A percentile compares a stretch with the other conserved stretches of the same genome.
These are phyloP conservation scores for Xestia c-nigrum DNA, from an alignment of 2,888 invertebrate species.

Conservation along the genomic window DNA sequence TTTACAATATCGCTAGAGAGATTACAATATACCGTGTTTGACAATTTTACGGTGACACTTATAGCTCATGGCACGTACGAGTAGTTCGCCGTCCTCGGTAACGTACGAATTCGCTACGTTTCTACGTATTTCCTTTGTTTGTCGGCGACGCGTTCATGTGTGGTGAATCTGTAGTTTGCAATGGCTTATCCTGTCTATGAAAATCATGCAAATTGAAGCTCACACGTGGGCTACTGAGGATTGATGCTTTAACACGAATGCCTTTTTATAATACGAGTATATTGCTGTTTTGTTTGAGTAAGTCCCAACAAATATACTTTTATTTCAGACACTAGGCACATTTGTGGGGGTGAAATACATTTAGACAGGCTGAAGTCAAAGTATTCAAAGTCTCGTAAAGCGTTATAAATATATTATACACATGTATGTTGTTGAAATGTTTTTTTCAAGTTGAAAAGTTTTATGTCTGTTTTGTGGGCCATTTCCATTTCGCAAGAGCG, in stretches of 20 bases:
- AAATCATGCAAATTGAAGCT: neutral
- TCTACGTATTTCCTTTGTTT: neutral
- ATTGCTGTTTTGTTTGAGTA: neutral
- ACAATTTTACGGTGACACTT: too few species aligned
- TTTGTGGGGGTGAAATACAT: neutral
- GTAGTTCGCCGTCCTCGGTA: neutral
- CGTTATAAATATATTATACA: neutral
- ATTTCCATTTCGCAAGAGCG: neutral
- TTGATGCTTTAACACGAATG: neutral
- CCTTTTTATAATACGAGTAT: neutral
- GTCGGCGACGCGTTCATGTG: neutral
- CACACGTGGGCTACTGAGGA: neutral
- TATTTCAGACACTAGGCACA: neutral
- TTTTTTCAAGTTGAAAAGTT: neutral
- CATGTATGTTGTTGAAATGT: neutral
- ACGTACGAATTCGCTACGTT: too few species aligned
- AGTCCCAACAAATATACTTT: neutral
- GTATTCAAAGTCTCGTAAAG: conserved; percentile 4
- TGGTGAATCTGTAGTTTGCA: too few species aligned
- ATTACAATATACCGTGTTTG: too few species aligned
- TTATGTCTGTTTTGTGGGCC: neutral
- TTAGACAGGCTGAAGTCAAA: neutral
- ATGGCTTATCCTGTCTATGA: neutral
- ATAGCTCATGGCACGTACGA: neutral
- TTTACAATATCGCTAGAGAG: too few species aligned